A percentile compares a stretch with the other conserved stretches of the same genome.
Evolutionary conservation across 2,797 vertebrate species (phyloP).

Genomic region (Onychomys arenicola): DNA sequence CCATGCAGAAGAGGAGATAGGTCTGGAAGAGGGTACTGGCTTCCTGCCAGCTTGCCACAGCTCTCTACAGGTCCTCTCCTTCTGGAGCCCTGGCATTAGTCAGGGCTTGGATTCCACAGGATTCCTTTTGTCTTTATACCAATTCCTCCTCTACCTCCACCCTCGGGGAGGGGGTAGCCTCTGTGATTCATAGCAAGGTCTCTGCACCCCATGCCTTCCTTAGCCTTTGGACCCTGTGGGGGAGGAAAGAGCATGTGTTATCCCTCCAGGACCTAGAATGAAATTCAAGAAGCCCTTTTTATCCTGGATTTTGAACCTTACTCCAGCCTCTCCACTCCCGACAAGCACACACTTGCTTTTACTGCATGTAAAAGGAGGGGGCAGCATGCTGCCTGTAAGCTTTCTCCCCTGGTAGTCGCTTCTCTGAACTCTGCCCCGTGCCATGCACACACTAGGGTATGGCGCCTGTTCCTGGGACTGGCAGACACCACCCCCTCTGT

Average conservation of each 20-base stretch:
- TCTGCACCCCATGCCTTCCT: neutral
- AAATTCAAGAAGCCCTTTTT: neutral
- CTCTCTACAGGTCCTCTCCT: neutral
- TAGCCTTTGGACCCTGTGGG: rapidly evolving
- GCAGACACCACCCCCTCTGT: neutral
- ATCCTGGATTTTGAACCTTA: neutral
- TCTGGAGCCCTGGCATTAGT: neutral
- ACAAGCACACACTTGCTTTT: neutral
- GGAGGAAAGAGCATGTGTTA: neutral
- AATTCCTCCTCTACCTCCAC: neutral
- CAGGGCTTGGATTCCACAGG: neutral
- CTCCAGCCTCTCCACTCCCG: neutral
- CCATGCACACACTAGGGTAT: neutral
- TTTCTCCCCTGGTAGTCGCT: neutral
- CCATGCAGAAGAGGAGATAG: neutral
- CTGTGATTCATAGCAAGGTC: neutral
- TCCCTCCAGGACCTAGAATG: neutral
- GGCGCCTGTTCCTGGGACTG: rapidly evolving
- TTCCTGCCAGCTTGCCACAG: neutral
- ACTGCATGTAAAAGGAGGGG: neutral
- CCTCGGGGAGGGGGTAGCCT: neutral
- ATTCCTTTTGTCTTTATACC: neutral
- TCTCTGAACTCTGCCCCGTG: neutral
- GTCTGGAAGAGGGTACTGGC: neutral
- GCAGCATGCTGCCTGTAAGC: neutral